Percentiles rank a stretch among this genome's conserved stretches.
Evolutionary conservation across 2,888 invertebrate genomes (phyloP).

Genomic region (Charanyca ferruginea): DNA sequence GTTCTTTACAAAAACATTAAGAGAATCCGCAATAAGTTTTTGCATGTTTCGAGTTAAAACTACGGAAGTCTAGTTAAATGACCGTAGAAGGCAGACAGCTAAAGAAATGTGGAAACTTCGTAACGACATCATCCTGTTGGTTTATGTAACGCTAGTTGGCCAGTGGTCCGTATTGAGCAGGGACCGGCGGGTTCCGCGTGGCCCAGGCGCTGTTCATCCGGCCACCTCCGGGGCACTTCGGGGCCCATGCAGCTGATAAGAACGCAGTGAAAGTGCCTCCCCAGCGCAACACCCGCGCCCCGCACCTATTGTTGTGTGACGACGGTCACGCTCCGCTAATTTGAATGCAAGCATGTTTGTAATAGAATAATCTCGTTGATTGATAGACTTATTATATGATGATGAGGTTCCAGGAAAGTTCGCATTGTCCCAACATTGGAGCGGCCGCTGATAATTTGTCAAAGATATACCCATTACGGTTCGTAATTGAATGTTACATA

Average conservation of each 20-base stretch:
- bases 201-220: conserved; percentile 64
- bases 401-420: conserved; percentile 83
- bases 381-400: conserved; percentile 86
- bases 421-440: conserved; percentile 78
- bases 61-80: conserved; percentile 57
- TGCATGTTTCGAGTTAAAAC: conserved; percentile 36
- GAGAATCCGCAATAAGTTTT: conserved; percentile 37
- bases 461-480: conserved; percentile 79
- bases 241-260: conserved; percentile 73
- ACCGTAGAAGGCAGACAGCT: conserved; percentile 47
- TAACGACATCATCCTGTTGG: conserved; percentile 61
- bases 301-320: conserved; percentile 78
- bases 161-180: conserved; percentile 48
- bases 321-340: conserved; percentile 83
- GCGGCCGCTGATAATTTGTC: conserved; percentile 77
- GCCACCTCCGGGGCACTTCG: conserved; percentile 58
- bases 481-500: conserved; percentile 86
- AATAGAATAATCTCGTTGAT: conserved; percentile 85
- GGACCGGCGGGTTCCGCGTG: conserved; percentile 52
- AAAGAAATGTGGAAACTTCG: conserved; percentile 61
- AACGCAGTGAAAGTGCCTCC: conserved; percentile 79
- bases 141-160: conserved; percentile 60
- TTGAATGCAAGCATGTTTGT: conserved; percentile 82
- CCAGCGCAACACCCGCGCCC: conserved; percentile 67
- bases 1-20: conserved; percentile 35